Conservation (phyloP, 2,888 invertebrate species). For the Thymelicus acteon region DNA sequence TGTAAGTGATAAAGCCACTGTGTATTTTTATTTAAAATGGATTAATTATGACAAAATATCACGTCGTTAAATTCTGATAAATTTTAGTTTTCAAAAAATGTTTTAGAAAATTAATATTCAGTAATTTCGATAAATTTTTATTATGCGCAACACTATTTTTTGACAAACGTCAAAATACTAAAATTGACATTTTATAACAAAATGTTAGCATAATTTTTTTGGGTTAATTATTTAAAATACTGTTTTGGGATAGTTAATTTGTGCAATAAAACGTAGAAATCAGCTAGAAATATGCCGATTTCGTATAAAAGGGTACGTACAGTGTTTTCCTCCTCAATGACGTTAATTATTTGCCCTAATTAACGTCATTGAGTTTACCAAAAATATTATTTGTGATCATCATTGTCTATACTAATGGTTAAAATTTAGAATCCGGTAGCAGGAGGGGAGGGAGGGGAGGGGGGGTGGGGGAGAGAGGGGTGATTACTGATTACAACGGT, state of each 20-base stretch:
- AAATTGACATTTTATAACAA: background rate
- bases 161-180: constrained; percentile 45
- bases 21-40: background rate
- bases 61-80: background rate
- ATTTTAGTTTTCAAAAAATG: background rate
- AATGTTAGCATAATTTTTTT: background rate
- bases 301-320: background rate
- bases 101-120: constrained; percentile 8
- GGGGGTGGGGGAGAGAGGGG: too few relatives aligned
- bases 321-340: background rate
- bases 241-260: too few relatives aligned
- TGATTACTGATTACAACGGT: too few relatives aligned
- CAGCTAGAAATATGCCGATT: background rate
- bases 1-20: constrained; percentile 32
- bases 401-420: too few relatives aligned
- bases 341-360: too few relatives aligned
- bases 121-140: constrained; percentile 41
- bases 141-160: constrained; percentile 52
- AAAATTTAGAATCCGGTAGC: too few relatives aligned
- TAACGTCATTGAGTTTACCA: too few relatives aligned
- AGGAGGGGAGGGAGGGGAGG: too few relatives aligned
- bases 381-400: too few relatives aligned
- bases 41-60: too few relatives aligned
- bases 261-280: background rate
- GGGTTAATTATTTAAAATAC: too few relatives aligned